These are phyloP conservation scores for Caradrina clavipalpis DNA, from an alignment of 2,888 invertebrate species.

Conservation along the genomic window DNA sequence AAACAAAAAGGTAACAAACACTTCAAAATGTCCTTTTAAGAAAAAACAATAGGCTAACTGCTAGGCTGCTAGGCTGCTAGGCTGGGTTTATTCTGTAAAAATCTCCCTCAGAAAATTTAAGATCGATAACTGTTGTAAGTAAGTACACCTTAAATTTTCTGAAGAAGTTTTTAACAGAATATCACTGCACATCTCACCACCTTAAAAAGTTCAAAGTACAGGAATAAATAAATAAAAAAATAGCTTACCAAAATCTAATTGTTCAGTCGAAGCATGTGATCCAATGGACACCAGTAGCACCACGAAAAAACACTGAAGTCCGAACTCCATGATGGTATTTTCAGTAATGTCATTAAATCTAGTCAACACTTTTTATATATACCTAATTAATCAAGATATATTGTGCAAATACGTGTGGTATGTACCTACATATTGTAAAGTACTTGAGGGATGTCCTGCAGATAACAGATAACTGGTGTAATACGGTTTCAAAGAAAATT, in stretches of 20 bases:
- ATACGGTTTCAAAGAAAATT: conserved; percentile 14
- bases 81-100: too few relatives aligned
- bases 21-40: too few relatives aligned
- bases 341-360: conserved; percentile 25
- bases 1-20: conserved; percentile 58
- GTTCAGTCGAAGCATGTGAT: conserved; percentile 6
- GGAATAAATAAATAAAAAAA: background rate
- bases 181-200: too few relatives aligned
- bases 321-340: conserved; percentile 32
- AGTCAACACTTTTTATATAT: conserved; percentile 32
- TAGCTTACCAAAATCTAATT: conserved; percentile 23
- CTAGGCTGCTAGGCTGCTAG: too few relatives aligned
- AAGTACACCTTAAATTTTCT: too few relatives aligned
- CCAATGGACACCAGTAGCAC: conserved; percentile 8
- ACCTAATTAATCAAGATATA: background rate
- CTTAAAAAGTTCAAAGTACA: background rate
- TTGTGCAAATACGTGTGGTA: background rate
- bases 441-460: conserved; percentile 39
- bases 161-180: too few relatives aligned
- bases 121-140: too few relatives aligned
- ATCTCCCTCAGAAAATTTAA: too few relatives aligned
- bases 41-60: too few relatives aligned
- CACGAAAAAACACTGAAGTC: conserved; percentile 12
- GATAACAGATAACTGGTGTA: background rate
- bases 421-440: background rate